Evolutionary conservation across 2,113 vertebrate genomes (phyloP), one percentile per base, ranked within the genome.

Genomic region (Eretmochelys imbricata): DNA sequence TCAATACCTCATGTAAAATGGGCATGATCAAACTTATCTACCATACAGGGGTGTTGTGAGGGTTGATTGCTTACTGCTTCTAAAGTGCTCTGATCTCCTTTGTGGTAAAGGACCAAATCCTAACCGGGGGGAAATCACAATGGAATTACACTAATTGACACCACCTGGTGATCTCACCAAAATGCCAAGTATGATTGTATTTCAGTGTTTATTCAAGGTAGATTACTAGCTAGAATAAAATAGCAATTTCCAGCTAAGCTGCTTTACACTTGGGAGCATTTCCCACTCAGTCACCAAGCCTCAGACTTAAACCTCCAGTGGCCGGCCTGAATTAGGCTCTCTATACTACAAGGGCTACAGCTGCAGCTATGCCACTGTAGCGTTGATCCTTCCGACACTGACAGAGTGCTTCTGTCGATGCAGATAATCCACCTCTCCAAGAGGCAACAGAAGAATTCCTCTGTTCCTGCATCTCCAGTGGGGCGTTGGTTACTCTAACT

Each of bases 31-130:
- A 27, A 0, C 25, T 80, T 1, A 57, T 2, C 38, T 2, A 0
- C 35, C 42, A 5, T 13, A 17, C 2, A 0, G 10, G 5, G 14
- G 27, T 10, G 4, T 2, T 4, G 29, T 2, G 10, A 22, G 51
- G 62, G 10, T 50, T 22, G 1, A n/a, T 49, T 69, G 38, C 38
- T 4, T 3, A 11, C 51, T 22, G 2, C 1, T 80, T 46, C 31
- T n/a, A 16, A 75, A 80, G n/a, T 83, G 48, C 46, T 80, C 55
- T 25, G 57, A 5, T 51, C 59, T 75, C 79, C 79, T 49, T 27
- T 38, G 55, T 57, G 55, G 55, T 35, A 53, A 89, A 38, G 35
- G 35, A 51, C 10, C 59, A n/a, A 46, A 50, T 81, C 59, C 84
- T 50, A 35, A 27, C 46, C 1, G 2, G 2, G 38, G 31, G 35